phyloP scores from a whole-genome alignment of 2,888 invertebrate genomes.

The Drosophila koepferae region DNA sequence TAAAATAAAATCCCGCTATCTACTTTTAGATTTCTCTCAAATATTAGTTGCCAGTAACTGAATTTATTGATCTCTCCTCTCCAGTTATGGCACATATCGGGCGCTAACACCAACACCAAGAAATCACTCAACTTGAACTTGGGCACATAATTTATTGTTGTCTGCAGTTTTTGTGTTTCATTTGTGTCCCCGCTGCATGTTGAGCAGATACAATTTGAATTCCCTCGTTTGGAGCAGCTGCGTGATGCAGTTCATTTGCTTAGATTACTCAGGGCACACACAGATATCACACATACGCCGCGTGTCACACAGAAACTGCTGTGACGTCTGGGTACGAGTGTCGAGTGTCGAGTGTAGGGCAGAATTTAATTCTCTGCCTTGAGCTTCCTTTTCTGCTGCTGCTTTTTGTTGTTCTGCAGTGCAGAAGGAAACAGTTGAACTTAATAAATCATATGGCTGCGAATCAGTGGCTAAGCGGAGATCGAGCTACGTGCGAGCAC shows the following conservation, averaged over 20 bases:
- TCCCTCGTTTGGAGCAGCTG: conserved; percentile 7
- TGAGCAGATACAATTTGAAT: conserved; percentile 53
- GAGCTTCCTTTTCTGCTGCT: conserved; percentile 38
- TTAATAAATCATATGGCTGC: conserved; percentile 58
- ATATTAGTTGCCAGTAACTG: not conserved
- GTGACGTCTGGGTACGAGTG: not conserved
- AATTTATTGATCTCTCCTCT: not conserved
- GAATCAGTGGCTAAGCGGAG: not conserved
- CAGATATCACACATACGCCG: conserved; percentile 48
- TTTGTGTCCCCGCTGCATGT: conserved; percentile 9
- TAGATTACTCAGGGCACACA: conserved; percentile 39
- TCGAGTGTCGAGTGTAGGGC: not conserved
- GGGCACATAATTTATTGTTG: conserved; percentile 16
- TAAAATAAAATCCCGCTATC: not conserved
- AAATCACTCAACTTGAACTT: conserved; percentile 12
- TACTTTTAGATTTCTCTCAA: not conserved
- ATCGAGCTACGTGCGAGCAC: conserved; percentile 23
- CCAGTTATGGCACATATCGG: not conserved
- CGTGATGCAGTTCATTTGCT: conserved; percentile 36
- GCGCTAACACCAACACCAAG: not conserved
- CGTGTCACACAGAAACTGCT: conserved; percentile 34
- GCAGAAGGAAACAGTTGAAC: conserved; percentile 38
- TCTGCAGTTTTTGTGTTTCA: conserved; percentile 1
- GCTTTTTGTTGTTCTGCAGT: conserved; percentile 21
- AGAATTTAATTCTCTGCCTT: conserved; percentile 33